phyloP scores from a whole-genome alignment of 2,113 vertebrate species.

The Pachycephala philippinensis region DNA sequence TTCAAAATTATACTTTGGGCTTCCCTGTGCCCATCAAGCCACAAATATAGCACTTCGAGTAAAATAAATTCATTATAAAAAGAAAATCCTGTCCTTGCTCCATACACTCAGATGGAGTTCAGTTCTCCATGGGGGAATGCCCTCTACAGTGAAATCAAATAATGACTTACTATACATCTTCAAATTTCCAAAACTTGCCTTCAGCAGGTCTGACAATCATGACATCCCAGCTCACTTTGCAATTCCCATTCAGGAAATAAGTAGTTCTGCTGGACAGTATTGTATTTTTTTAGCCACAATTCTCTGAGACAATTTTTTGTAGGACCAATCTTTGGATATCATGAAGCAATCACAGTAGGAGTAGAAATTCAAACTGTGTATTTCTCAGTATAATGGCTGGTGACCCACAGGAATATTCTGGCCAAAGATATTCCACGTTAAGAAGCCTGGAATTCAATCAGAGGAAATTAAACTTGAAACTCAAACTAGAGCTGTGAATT shows the following conservation, averaged over 20 bases:
- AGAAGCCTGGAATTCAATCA: not conserved
- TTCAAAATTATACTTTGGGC: not conserved
- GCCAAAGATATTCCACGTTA: not conserved
- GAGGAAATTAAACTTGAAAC: not conserved
- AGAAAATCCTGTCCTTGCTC: not conserved
- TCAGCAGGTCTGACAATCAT: not conserved
- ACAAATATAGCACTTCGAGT: not conserved
- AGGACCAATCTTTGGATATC: not conserved
- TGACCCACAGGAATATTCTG: not conserved
- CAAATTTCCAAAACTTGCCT: not conserved
- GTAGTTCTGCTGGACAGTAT: not conserved
- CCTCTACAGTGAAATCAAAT: not conserved
- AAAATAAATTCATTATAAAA: not conserved
- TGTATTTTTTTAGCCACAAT: not conserved
- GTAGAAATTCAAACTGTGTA: not conserved
- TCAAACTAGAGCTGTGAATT: not conserved
- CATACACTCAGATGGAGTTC: not conserved
- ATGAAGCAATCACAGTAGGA: not conserved
- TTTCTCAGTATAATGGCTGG: not conserved
- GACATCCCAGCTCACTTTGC: not conserved
- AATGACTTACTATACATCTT: not conserved
- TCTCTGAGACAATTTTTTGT: not conserved
- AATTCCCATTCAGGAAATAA: not conserved
- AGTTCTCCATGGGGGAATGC: not conserved
- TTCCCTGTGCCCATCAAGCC: not conserved